Evolutionary conservation across 1,140 invertebrate genomes (phyloP), one percentile per base, ranked within the genome.

Genomic region (Agrilus planipennis): DNA sequence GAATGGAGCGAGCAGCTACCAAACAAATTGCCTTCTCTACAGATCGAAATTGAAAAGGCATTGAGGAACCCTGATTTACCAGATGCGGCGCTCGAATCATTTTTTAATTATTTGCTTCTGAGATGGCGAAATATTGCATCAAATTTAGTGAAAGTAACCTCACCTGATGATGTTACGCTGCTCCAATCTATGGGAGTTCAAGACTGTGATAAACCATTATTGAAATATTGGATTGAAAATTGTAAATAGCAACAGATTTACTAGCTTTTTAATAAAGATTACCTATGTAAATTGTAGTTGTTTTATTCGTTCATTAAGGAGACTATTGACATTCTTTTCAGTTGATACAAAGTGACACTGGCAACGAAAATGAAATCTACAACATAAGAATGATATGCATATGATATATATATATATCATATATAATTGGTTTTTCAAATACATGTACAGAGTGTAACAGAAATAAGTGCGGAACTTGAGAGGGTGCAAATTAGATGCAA

Each of bases 31-130:
- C 42, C 42, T 21, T 32, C 35, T 19, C 20, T 44, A n/a, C 19
- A 31, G 19, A 16, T 14, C 10, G 18, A 15, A 9, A 25, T 27
- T 19, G 36, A 38, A 25, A 44, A 44, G 28, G 35, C 35, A 18
- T 34, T 44, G 22, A 34, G 39, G 12, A 31, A 44, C 34, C 29
- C 38, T 19, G 15, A 30, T 25, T 32, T 44, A 10, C 42, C 42
- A 3, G 30, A 44, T 39, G 5, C 20, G 14, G 42, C 36, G 4
- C 19, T 44, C 19, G 36, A 39, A 17, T 16, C 31, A 12, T 35
- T 39, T 19, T 17, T 44, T 12, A 39, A 20, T 29, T 14, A 27
- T 34, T 15, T 44, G 12, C 10, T 44, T 11, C 21, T 39, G 15
- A 36, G 34, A 14, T 44, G 42, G 42, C 17, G 23, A 20, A 21